phyloP scores from a whole-genome alignment of 2,113 vertebrate genomes.

The Eudyptes chrysolophus region DNA sequence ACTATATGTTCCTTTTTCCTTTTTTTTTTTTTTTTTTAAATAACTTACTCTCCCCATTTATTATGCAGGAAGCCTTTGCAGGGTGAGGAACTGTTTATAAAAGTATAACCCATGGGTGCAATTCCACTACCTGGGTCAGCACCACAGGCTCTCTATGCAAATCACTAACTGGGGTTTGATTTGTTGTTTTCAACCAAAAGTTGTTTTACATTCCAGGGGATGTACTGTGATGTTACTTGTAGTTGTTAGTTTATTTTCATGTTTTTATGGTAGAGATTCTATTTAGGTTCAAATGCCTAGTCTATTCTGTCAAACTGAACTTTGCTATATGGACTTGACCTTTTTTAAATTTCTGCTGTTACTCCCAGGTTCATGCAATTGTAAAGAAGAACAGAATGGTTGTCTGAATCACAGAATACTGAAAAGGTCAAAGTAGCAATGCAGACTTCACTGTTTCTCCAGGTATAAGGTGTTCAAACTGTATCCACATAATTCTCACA shows the following conservation, averaged over 20 bases:
- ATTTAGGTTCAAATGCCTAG: background rate
- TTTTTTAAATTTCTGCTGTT: slow-evolving; percentile 33
- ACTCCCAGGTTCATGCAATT: background rate
- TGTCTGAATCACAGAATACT: background rate
- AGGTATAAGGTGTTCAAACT: background rate
- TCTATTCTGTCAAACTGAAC: slow-evolving; percentile 36
- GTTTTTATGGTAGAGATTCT: background rate
- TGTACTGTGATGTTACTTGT: background rate
- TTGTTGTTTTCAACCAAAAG: background rate
- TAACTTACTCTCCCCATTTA: background rate
- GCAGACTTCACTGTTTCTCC: background rate
- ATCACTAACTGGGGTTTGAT: background rate
- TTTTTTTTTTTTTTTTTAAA: background rate
- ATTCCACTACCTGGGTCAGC: background rate
- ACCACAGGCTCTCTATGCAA: background rate
- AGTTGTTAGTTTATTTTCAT: background rate
- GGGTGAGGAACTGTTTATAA: background rate
- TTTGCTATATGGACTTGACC: slow-evolving; percentile 24
- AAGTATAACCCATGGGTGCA: background rate
- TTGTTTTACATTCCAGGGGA: background rate
- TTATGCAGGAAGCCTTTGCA: background rate
- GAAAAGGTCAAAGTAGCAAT: slow-evolving; percentile 51
- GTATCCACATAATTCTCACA: background rate
- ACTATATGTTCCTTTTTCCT: fast-evolving
- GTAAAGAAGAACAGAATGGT: slow-evolving; percentile 7